These are phyloP conservation scores for Petrolisthes manimaculis DNA, from an alignment of 2,888 invertebrate genomes.

Conservation along the genomic window DNA sequence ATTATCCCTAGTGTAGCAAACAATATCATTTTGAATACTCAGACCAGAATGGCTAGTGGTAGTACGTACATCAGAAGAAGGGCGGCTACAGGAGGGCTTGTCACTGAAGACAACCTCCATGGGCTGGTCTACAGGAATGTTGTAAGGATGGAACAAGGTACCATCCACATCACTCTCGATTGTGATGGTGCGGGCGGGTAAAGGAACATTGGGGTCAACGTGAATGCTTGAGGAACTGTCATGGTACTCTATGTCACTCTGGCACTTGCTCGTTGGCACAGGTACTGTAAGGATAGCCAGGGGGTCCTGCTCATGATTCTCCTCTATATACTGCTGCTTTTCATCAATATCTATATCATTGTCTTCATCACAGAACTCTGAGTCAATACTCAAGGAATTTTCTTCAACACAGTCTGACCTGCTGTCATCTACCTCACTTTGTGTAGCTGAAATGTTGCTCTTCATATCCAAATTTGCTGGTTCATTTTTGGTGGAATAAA, in stretches of 20 bases:
- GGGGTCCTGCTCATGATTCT: slow-evolving; percentile 37
- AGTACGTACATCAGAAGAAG: background rate
- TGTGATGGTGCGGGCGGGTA: slow-evolving; percentile 41
- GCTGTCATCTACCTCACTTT: slow-evolving; percentile 1
- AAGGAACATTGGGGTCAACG: slow-evolving; percentile 41
- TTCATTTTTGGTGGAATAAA: slow-evolving; percentile 24
- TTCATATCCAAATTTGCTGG: slow-evolving; percentile 21
- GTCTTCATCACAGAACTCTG: slow-evolving; percentile 23
- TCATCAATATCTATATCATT: slow-evolving; percentile 15
- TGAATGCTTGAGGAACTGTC: slow-evolving; percentile 26
- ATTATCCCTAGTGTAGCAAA: slow-evolving; percentile 3
- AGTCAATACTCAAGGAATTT: slow-evolving; percentile 23
- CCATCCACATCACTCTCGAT: slow-evolving; percentile 40
- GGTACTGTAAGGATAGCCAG: slow-evolving; percentile 36
- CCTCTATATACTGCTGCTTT: slow-evolving; percentile 20
- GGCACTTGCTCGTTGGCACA: slow-evolving; percentile 19
- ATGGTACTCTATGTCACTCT: slow-evolving; percentile 23
- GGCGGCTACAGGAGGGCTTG: slow-evolving; percentile 10
- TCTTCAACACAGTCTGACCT: slow-evolving; percentile 30
- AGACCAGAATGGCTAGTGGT: background rate
- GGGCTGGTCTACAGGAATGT: slow-evolving; percentile 31
- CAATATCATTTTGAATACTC: slow-evolving; percentile 15
- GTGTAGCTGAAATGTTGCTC: background rate
- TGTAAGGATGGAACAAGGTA: slow-evolving; percentile 24
- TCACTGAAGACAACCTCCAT: slow-evolving; percentile 48